Percentiles rank a stretch among this genome's conserved stretches.
Evolutionary conservation across 2,888 invertebrate species (phyloP).

Genomic region (Tetrapedia diversipes): DNA sequence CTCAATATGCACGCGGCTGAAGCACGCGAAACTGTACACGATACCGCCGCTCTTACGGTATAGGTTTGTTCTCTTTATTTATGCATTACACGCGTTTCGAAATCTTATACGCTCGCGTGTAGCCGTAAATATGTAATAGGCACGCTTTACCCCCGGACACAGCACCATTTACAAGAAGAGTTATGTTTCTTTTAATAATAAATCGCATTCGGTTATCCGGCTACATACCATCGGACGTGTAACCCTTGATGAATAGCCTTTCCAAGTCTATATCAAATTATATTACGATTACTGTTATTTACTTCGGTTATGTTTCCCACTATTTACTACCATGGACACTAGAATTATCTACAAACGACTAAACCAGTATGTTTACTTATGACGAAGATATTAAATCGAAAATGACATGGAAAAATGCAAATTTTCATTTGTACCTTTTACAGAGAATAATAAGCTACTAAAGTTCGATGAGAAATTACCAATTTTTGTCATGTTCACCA

Average conservation of each 20-base stretch:
- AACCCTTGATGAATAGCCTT: not conserved
- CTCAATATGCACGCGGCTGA: not conserved
- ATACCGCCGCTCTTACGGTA: constrained; percentile 45
- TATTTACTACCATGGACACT: too few relatives aligned
- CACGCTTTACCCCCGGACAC: constrained; percentile 34
- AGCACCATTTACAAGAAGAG: constrained; percentile 27
- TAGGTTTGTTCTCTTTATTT: constrained; percentile 41
- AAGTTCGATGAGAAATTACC: too few relatives aligned
- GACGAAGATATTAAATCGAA: too few relatives aligned
- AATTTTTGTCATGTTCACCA: too few relatives aligned
- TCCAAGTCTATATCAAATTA: constrained; percentile 1
- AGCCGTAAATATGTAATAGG: constrained; percentile 52
- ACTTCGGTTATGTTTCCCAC: too few relatives aligned
- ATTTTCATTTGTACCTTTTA: too few relatives aligned
- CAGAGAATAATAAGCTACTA: too few relatives aligned
- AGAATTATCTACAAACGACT: too few relatives aligned
- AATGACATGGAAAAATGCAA: too few relatives aligned
- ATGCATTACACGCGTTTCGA: constrained; percentile 50
- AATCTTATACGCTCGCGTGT: constrained; percentile 52
- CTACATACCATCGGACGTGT: not conserved
- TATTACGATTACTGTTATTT: not conserved
- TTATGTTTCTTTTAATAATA: constrained; percentile 37
- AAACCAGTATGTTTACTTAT: too few relatives aligned
- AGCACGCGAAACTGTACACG: constrained; percentile 38
- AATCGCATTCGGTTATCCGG: constrained; percentile 26